Evolutionary conservation across 2,888 invertebrate species (phyloP).

Genomic region (Rhagonycha fulva): DNA sequence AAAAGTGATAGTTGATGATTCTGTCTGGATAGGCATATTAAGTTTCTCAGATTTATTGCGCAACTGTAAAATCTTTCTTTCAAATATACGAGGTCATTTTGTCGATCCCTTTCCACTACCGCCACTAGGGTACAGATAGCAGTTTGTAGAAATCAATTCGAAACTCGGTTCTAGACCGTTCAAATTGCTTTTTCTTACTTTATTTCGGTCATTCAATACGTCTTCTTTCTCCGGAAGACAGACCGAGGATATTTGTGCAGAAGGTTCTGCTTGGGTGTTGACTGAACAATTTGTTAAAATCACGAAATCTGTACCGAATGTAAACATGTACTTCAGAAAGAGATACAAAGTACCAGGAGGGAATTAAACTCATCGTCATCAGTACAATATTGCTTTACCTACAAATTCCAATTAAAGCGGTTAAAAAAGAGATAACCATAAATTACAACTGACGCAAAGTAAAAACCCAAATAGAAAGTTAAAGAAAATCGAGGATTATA

Average conservation of each 20-base stretch:
- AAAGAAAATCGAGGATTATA: slow-evolving; percentile 12
- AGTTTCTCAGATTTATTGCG: slow-evolving; percentile 38
- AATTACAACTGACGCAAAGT: background rate
- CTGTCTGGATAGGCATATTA: slow-evolving; percentile 31
- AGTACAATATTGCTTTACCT: background rate
- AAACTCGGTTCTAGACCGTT: slow-evolving; percentile 47
- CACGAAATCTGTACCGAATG: slow-evolving; percentile 44
- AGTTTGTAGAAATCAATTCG: slow-evolving; percentile 52
- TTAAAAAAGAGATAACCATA: background rate
- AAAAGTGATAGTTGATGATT: slow-evolving; percentile 1
- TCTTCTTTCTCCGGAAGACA: slow-evolving; percentile 44
- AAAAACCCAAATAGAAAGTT: slow-evolving; percentile 4
- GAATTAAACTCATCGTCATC: slow-evolving; percentile 6
- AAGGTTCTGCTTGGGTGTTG: slow-evolving; percentile 39
- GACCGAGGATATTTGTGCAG: slow-evolving; percentile 41
- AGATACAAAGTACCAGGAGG: slow-evolving; percentile 18
- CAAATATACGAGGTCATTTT: slow-evolving; percentile 48
- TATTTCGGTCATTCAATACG: slow-evolving; percentile 49
- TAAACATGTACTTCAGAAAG: slow-evolving; percentile 37
- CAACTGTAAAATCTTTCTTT: slow-evolving; percentile 39
- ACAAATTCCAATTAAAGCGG: slow-evolving; percentile 2
- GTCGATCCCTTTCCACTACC: slow-evolving; percentile 24
- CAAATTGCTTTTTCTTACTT: slow-evolving; percentile 53
- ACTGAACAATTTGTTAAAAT: slow-evolving; percentile 49
- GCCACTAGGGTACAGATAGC: slow-evolving; percentile 37